phyloP scores from a whole-genome alignment of 2,113 vertebrate genomes.

The Erpornis zantholeuca region DNA sequence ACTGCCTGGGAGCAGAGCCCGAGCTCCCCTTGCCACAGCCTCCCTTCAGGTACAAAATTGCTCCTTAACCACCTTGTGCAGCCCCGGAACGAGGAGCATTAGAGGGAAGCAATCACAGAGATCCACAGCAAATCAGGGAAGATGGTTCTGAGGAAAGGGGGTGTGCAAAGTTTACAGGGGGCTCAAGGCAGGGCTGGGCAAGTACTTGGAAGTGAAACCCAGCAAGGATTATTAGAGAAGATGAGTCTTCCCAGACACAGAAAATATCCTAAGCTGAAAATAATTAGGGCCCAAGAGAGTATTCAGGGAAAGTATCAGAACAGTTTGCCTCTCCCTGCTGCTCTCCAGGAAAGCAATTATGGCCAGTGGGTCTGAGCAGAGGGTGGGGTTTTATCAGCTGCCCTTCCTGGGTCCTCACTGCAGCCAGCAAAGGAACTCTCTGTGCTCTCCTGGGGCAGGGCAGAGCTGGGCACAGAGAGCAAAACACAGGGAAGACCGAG shows the following conservation, averaged over 20 bases:
- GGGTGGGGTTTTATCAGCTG: neutral
- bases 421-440: neutral
- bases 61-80: neutral
- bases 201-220: neutral
- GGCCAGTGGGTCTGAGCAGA: neutral
- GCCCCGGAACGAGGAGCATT: neutral
- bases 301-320: neutral
- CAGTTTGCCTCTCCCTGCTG: neutral
- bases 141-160: neutral
- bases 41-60: neutral
- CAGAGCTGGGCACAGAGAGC: neutral
- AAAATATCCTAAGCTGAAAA: neutral
- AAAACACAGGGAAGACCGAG: neutral
- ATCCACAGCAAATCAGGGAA: neutral
- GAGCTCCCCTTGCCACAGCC: neutral
- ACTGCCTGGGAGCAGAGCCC: neutral
- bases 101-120: neutral
- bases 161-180: neutral
- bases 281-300: constrained; percentile 1
- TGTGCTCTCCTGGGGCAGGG: neutral
- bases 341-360: neutral
- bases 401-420: neutral
- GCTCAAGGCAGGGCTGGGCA: neutral
- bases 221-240: neutral
- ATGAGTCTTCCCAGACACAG: neutral